phyloP scores from a whole-genome alignment of 2,113 vertebrate genomes.

The Psilopogon haemacephalus region DNA sequence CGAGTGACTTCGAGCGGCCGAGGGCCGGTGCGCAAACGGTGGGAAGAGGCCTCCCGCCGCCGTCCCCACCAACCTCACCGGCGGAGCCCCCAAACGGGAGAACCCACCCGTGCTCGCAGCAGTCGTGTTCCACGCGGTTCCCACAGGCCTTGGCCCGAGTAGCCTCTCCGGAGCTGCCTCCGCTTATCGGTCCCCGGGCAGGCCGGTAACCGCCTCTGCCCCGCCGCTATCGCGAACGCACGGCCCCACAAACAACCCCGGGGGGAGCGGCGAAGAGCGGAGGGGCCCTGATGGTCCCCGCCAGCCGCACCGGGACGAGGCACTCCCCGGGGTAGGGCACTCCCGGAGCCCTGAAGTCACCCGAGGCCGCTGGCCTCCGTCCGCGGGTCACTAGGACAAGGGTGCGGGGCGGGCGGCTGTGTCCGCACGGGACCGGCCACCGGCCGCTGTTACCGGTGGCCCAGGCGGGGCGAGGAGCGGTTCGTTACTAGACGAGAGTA shows the following conservation, averaged over 20 bases:
- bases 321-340: no score
- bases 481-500: neutral
- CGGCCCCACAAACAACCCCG: no score
- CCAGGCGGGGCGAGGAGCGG: no score
- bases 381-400: neutral
- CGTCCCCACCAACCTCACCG: neutral
- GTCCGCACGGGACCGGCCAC: neutral
- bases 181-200: neutral
- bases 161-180: neutral
- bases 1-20: neutral
- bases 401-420: neutral
- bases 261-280: no score
- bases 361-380: neutral
- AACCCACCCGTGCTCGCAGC: neutral
- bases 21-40: rapidly evolving
- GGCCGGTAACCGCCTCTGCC: neutral
- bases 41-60: rapidly evolving
- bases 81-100: rapidly evolving
- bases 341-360: neutral
- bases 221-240: neutral
- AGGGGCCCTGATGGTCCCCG: neutral
- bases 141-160: neutral
- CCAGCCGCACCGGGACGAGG: neutral
- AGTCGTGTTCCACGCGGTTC: neutral
- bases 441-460: neutral